Percentiles rank a stretch among this genome's conserved stretches.
Conservation (phyloP, 2,113 vertebrate genomes). For the Aphyosemion australe region DNA sequence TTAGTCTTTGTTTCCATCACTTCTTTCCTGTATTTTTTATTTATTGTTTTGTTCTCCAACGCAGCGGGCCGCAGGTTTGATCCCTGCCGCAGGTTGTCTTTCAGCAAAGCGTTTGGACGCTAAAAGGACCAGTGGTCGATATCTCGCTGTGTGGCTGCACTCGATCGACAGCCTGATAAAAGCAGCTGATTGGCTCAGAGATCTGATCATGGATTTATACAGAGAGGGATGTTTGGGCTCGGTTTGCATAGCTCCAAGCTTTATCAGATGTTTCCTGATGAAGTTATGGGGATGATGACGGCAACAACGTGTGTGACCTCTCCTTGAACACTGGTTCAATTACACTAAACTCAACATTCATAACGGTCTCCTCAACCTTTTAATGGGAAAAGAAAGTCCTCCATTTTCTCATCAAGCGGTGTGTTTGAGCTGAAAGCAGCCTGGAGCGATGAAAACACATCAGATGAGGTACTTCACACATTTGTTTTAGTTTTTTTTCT, state of each 20-base stretch:
- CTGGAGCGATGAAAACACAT: constrained; percentile 48
- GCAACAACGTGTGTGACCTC: not conserved
- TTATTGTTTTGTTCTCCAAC: constrained; percentile 27
- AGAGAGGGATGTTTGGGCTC: constrained; percentile 10
- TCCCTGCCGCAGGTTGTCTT: constrained; percentile 37
- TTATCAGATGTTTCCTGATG: constrained; percentile 16
- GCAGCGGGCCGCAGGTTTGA: constrained; percentile 55
- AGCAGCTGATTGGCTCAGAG: constrained; percentile 40
- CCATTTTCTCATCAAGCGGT: constrained; percentile 41
- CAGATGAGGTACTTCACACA: constrained; percentile 41
- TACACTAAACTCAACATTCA: constrained; percentile 17
- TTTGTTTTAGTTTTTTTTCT: constrained; percentile 15
- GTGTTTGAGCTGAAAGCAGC: constrained; percentile 32
- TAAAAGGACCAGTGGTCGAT: constrained; percentile 55
- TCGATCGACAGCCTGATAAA: constrained; percentile 26
- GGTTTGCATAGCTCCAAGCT: not conserved
- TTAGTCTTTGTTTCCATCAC: not conserved
- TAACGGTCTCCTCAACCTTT: not conserved
- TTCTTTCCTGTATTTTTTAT: not conserved
- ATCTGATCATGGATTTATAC: constrained; percentile 28
- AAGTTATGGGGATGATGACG: not conserved
- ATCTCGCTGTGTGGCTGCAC: constrained; percentile 19
- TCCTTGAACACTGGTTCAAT: constrained; percentile 21
- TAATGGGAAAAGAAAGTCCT: constrained; percentile 5
- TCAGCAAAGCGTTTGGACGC: constrained; percentile 19